Evolutionary conservation across 2,113 vertebrate species (phyloP), one percentile per base, ranked within the genome.

Genomic region (Caloenas nicobarica): DNA sequence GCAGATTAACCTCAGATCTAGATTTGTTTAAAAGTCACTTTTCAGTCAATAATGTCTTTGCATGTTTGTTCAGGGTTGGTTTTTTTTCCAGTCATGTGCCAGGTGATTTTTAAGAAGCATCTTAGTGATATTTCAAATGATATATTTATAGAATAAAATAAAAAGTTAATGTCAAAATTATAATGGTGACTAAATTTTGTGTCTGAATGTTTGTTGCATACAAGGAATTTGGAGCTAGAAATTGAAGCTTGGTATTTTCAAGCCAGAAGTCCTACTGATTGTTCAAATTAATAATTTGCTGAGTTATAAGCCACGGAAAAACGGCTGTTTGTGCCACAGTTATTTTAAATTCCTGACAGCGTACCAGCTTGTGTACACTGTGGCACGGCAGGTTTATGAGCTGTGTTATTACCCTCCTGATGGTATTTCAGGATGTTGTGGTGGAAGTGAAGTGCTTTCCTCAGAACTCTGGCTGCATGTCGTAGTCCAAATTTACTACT

Each of bases 361-460:
- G 3, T 72, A 53, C 72, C 80, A 78, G 29, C 17, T 60, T 71
- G 24, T 2, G 1, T 73, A 61, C 31, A 3, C 48, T 86, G 48
- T 2, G 33, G 34, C 29, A 11, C 61, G 83, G 44, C 73, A 69
- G 31, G 50, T 79, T 92, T 94, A 66, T 72, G 72, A 69, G 38
- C 53, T 93, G 38, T 62, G 28, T 84, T 91, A 72, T 78, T 86
- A 60, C 64, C 24, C 38, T 90, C 81, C 50, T 86, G 72, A 50
- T 90, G 76, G 36, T 76, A 71, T 88, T 94, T 95, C 57, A 79
- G 86, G 86, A 87, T 92, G 77, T 88, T 83, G 77, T 68, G 72
- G 65, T 90, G 28, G 19, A 95, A 93, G 38, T 56, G 29, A 86
- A 93, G 61, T 66, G 31, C 57, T 92, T 93, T 86, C 42, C 54